Evolutionary conservation across 2,888 invertebrate species (phyloP).

Genomic region (Parapristionchus giblindavisi): DNA sequence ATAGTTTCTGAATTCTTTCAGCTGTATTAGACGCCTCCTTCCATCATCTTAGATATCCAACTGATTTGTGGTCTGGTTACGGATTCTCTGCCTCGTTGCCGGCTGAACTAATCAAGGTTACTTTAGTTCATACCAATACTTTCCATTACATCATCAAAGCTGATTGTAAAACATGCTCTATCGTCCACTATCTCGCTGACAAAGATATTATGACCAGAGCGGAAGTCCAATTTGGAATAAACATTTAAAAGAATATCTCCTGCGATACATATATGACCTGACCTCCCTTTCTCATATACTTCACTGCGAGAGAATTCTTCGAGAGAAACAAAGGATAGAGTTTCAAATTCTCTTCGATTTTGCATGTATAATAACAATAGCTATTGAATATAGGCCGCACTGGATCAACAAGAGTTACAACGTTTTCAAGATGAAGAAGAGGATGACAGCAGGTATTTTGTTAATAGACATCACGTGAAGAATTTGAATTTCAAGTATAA

Average conservation of each 20-base stretch:
- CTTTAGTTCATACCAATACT: not conserved
- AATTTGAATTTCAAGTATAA: not conserved
- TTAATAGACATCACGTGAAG: not conserved
- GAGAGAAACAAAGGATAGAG: no score
- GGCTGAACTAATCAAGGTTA: conserved; percentile 59
- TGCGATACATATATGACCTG: no score
- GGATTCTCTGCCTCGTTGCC: conserved; percentile 67
- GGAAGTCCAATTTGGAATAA: no score
- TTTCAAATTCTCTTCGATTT: no score
- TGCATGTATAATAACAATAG: no score
- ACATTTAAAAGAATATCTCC: no score
- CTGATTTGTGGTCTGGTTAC: conserved; percentile 63
- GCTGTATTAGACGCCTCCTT: conserved; percentile 33
- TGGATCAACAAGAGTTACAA: conserved; percentile 23
- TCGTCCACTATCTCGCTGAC: not conserved
- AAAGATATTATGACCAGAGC: no score
- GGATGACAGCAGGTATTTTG: not conserved
- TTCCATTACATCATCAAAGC: not conserved
- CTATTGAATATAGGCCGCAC: conserved; percentile 28
- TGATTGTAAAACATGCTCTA: not conserved
- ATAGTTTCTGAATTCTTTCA: no score
- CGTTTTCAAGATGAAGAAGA: not conserved
- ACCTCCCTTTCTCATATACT: no score
- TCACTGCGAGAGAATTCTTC: no score
- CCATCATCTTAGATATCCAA: conserved; percentile 51